Evolutionary conservation across 1,140 invertebrate species (phyloP).

Genomic region (Cydia amplana): DNA sequence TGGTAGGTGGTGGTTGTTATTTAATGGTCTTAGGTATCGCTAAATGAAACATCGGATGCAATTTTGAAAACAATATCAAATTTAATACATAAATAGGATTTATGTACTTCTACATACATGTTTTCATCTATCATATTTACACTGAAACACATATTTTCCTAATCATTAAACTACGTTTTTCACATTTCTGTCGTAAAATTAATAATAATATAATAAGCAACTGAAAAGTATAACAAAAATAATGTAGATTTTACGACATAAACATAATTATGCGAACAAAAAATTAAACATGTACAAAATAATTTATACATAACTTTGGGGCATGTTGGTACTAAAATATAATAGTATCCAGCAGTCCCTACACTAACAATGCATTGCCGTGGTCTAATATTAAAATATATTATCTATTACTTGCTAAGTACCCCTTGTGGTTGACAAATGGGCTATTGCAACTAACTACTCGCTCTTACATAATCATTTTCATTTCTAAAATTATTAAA

Average conservation of each 20-base stretch:
- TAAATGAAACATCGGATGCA: constrained; percentile 67
- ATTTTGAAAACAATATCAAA: constrained; percentile 80
- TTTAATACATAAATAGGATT: constrained; percentile 79
- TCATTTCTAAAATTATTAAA: constrained; percentile 19
- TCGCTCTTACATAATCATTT: constrained; percentile 37
- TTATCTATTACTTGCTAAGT: constrained; percentile 55
- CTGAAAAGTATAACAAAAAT: constrained; percentile 64
- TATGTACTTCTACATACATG: constrained; percentile 78
- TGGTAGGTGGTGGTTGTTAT: too few species aligned
- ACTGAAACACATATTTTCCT: constrained; percentile 74
- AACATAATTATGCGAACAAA: constrained; percentile 62
- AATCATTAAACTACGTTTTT: constrained; percentile 68
- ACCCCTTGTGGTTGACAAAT: constrained; percentile 41
- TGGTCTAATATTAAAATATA: constrained; percentile 56
- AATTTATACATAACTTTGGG: constrained; percentile 57
- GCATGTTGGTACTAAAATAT: background rate
- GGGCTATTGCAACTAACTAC: constrained; percentile 38
- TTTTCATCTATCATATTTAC: constrained; percentile 78
- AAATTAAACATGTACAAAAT: constrained; percentile 68
- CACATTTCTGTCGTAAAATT: constrained; percentile 58
- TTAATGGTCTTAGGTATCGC: background rate
- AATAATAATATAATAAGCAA: constrained; percentile 67
- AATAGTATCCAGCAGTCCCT: constrained; percentile 37
- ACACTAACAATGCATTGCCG: constrained; percentile 46
- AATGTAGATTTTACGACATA: constrained; percentile 49